Base-by-base conservation (phyloP, 64 coral and sea anemone genomes). In the Stichodactyla helianthus region DNA sequence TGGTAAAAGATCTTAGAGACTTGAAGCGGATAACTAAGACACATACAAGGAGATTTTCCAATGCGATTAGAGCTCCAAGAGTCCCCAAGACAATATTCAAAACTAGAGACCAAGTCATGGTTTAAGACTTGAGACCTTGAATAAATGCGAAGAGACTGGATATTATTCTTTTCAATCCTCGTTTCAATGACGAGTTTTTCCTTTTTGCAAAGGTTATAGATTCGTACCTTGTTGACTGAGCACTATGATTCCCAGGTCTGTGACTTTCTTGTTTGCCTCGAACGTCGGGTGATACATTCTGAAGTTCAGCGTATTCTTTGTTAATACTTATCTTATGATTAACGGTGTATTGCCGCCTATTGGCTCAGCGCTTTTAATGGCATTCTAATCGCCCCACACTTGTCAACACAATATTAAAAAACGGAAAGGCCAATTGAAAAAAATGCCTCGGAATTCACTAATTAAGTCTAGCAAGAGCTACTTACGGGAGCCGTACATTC, bases 1-100 rank as follows among this genome's bases (percentile, higher is more conserved):
- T 84, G 1, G 83, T 84, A 22, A 27, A 63, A 59, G 15, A 61
- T 59, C 83, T 55, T 17, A 84, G 59, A 26, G 25, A 63, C 50
- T 84, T 84, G 25, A 20, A 84, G 12, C 83, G 11, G 16, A 84
- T 35, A 7, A 84, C 83, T 17, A 84, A 14, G 19, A 63, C 51
- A 16, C 83, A 84, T 6, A 84, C 83, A 12, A 84, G 4, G 14
- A 59, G 16, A 25, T 84, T 84, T 19, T 84, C 83, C 54, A 84
- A 60, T 4, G 83, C 59, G 25, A 84, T 84, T 25, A 84, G 83
- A 9, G 27, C 51, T 58, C 83, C 83, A 81, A 52, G 35, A 52
- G 53, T 16, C 15, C 78, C 78, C 6, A 81, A 16, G 54, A 81
- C 78, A 31, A 74, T 10, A 13, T 74, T 1, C 10, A 74, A 9